Evolutionary conservation across 2,113 vertebrate species (phyloP), one percentile per base, ranked within the genome.

Genomic region (Hyaena hyaena): DNA sequence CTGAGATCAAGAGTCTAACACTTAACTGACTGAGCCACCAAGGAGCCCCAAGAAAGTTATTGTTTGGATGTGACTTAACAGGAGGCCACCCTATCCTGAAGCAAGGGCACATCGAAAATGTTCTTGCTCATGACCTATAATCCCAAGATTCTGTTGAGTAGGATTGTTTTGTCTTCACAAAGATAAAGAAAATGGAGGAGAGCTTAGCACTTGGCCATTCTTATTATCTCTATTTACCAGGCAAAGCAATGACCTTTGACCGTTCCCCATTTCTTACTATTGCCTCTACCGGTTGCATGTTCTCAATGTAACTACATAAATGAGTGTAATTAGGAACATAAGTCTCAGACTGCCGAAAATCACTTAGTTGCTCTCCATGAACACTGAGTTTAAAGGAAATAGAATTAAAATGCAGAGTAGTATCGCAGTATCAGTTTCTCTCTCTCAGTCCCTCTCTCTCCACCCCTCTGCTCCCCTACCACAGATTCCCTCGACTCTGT

Each of bases 271-370:
- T 81, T 68, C 55, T 92, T 90, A 55, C 68, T 76, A 23, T 76
- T 90, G 77, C 35, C 26, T 77, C 50, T 16, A 86, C 68, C 2
- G 31, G 33, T 77, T 91, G n/a, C 65, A 74, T 82, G 63, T 88
- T 81, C 86, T 95, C 79, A 88, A 82, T 84, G 33, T 63, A 55
- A 45, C 77, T 71, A 74, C 26, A 45, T 80, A 92, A 97, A 93
- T 95, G 63, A 92, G 80, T 93, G 80, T 95, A 92, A 97, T 93
- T 96, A 96, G 83, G 80, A 97, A 79, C 71, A 94, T 88, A 95
- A 93, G 86, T 90, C 74, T 96, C 63, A 26, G 68, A 76, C 14
- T 93, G 21, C 39, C 97, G 88, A 96, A 95, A 89, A 81, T 77
- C 11, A 58, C 77, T 95, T 85, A 83, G 73, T 68, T 39, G 24